A percentile compares a stretch with the other conserved stretches of the same genome.
phyloP scores from a whole-genome alignment of 2,797 vertebrate genomes.

The Scolopax rusticola region DNA sequence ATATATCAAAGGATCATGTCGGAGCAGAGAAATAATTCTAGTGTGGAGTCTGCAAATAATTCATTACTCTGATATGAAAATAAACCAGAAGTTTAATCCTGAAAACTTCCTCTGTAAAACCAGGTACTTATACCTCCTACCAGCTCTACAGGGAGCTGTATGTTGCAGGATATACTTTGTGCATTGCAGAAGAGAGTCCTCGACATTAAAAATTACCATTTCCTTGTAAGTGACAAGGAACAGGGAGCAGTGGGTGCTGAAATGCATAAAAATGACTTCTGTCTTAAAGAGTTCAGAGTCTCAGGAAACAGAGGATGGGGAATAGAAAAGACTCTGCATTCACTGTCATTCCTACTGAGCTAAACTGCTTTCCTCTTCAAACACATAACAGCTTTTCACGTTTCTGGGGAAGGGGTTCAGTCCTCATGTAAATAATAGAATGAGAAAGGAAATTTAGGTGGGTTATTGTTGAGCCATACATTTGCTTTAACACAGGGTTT shows the following conservation, averaged over 20 bases:
- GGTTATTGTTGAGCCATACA: accelerated
- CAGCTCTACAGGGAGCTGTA: background rate
- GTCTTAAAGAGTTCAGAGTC: background rate
- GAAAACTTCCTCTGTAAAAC: background rate
- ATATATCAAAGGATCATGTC: background rate
- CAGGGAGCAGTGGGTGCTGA: background rate
- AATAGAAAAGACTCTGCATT: background rate
- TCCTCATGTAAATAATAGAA: background rate
- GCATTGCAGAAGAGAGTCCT: background rate
- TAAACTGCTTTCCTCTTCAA: background rate
- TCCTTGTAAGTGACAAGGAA: background rate
- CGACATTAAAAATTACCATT: constrained; percentile 1
- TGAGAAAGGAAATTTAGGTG: background rate
- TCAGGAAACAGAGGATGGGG: background rate
- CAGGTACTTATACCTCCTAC: background rate
- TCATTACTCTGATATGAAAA: background rate
- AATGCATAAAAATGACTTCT: background rate
- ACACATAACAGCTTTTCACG: background rate
- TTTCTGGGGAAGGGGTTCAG: background rate
- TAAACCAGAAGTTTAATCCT: background rate
- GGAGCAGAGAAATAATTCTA: background rate
- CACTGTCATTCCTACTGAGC: background rate
- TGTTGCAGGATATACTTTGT: background rate
- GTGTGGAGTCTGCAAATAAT: background rate
- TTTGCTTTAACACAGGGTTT: background rate